Percentiles rank a stretch among this genome's conserved stretches.
Evolutionary conservation across 2,888 invertebrate species (phyloP).

Genomic region (Pterobdella sp.): DNA sequence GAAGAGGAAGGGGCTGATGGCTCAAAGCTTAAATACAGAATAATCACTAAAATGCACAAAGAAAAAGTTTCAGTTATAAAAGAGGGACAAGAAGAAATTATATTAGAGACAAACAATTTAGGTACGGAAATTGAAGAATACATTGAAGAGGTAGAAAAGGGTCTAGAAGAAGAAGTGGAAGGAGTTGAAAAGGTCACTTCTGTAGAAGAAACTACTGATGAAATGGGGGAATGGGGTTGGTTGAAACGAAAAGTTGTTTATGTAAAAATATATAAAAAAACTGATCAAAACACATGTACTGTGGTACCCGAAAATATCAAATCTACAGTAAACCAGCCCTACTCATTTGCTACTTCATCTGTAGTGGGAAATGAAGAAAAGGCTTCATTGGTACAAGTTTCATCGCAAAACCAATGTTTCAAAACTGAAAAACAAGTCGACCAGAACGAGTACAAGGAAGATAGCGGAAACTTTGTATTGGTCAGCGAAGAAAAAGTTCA

Average conservation of each 20-base stretch:
- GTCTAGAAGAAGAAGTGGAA: background rate
- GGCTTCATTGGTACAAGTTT: background rate
- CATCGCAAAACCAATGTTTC: too few relatives aligned
- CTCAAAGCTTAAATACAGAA: constrained; percentile 12
- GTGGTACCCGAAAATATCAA: background rate
- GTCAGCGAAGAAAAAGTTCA: constrained; percentile 9
- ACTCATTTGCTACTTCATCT: background rate
- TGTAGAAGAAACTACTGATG: constrained; percentile 13
- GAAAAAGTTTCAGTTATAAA: background rate
- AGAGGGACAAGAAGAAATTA: background rate
- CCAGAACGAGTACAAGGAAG: background rate
- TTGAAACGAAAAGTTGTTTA: constrained; percentile 19
- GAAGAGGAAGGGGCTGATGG: constrained; percentile 20
- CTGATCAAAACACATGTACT: background rate
- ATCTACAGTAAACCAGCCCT: background rate
- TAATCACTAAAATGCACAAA: constrained; percentile 22
- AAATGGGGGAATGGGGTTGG: constrained; percentile 14
- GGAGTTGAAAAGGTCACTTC: constrained; percentile 19
- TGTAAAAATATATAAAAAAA: constrained; percentile 16
- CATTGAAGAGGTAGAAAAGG: constrained; percentile 22
- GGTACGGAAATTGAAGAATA: constrained; percentile 25
- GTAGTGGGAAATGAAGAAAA: background rate
- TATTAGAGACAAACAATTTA: constrained; percentile 10
- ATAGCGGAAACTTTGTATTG: background rate
- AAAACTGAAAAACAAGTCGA: background rate